Conservation (phyloP, 2,888 invertebrate species). For the Thera obeliscata region DNA sequence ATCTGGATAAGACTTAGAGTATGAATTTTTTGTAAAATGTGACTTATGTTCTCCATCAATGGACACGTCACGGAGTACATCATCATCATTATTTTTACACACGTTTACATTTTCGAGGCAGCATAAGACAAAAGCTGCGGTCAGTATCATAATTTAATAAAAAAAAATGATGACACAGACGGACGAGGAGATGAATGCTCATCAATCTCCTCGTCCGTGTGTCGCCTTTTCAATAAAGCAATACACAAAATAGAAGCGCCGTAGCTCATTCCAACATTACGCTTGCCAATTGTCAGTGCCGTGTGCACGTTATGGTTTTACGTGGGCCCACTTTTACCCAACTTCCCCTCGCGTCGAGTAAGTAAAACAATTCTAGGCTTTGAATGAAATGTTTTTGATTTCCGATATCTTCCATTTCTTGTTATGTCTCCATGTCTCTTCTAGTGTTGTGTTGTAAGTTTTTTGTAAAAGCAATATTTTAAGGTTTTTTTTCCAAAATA, state of each 20-base stretch:
- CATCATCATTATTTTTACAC: too few species aligned
- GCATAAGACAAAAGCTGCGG: not conserved
- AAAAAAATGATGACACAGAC: too few species aligned
- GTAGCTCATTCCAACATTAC: conserved; percentile 34
- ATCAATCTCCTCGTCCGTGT: conserved; percentile 22
- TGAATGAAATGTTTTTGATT: conserved; percentile 28
- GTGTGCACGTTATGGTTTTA: conserved; percentile 42
- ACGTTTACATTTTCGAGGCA: not conserved
- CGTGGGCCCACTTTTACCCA: conserved; percentile 26
- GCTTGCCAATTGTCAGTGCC: conserved; percentile 41
- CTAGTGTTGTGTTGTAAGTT: too few species aligned
- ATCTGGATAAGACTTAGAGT: too few species aligned
- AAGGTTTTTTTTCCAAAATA: too few species aligned
- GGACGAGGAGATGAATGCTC: not conserved
- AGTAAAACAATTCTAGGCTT: conserved; percentile 34
- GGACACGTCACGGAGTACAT: too few species aligned
- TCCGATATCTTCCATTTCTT: not conserved
- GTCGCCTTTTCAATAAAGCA: conserved; percentile 32
- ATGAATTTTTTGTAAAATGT: too few species aligned
- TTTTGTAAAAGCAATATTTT: too few species aligned
- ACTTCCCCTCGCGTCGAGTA: conserved; percentile 27
- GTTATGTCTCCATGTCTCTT: too few species aligned
- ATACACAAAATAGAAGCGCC: conserved; percentile 33
- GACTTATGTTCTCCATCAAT: too few species aligned
- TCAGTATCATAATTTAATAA: not conserved